Conservation (phyloP, 2,797 vertebrate species). For the Oreortyx pictus region DNA sequence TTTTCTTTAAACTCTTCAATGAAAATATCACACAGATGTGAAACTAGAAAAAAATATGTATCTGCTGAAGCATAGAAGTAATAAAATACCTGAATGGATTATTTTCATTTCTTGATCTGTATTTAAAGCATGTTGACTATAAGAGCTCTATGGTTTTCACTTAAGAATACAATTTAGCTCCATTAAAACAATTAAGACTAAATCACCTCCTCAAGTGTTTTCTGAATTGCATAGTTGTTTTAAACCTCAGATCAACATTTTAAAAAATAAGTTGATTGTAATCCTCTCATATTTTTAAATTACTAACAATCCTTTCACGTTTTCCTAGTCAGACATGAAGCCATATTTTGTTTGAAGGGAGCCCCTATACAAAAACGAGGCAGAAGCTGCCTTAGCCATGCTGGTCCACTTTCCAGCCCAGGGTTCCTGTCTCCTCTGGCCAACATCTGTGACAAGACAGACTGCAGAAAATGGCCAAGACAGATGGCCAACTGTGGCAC, state of each 20-base stretch:
- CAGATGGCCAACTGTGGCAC: neutral
- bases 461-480: neutral
- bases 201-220: neutral
- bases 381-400: neutral
- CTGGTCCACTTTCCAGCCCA: neutral
- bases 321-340: neutral
- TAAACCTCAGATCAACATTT: neutral
- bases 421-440: neutral
- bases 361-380: neutral
- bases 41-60: neutral
- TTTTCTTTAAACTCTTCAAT: neutral
- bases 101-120: neutral
- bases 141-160: neutral
- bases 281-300: neutral
- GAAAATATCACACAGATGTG: neutral
- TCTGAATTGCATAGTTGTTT: neutral
- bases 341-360: neutral
- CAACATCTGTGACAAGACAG: neutral
- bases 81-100: neutral
- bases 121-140: neutral
- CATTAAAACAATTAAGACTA: neutral
- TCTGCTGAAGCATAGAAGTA: neutral
- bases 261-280: neutral
- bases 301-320: neutral
- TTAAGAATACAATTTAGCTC: neutral